Conservation (phyloP, 2,888 invertebrate species). For the Emesis castigata region DNA sequence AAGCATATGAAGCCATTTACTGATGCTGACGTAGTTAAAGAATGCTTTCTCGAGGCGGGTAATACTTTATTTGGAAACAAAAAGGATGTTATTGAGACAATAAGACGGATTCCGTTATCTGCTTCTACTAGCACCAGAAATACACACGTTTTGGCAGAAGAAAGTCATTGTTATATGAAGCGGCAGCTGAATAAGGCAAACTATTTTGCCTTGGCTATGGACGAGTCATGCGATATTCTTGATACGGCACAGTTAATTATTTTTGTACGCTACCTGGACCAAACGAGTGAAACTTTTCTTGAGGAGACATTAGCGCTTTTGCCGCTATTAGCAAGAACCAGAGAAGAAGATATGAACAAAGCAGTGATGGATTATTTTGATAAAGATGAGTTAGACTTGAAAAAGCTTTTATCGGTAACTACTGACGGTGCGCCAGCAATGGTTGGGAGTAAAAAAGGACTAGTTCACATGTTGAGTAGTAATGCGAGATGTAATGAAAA, state of each 20-base stretch:
- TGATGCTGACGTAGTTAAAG: conserved; percentile 59
- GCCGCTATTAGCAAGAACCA: conserved; percentile 52
- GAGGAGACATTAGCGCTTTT: conserved; percentile 26
- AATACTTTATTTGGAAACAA: conserved; percentile 53
- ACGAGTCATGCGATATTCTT: background rate
- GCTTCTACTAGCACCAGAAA: conserved; percentile 42
- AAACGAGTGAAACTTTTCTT: background rate
- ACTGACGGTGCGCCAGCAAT: background rate
- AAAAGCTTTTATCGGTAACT: background rate
- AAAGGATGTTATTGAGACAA: conserved; percentile 41
- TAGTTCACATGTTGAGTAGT: background rate
- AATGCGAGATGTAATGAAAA: conserved; percentile 10
- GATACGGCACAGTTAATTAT: conserved; percentile 45
- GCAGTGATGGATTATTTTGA: background rate
- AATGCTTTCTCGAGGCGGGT: conserved; percentile 49
- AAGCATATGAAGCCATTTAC: conserved; percentile 47
- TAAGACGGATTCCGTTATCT: conserved; percentile 39
- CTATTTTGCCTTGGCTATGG: conserved; percentile 41
- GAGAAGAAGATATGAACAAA: background rate
- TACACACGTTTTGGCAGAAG: conserved; percentile 44
- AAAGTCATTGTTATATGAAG: conserved; percentile 50
- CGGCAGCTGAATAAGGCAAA: conserved; percentile 47
- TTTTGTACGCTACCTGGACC: conserved; percentile 59
- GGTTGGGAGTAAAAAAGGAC: background rate
- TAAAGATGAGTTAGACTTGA: background rate